Percentiles rank a stretch among this genome's conserved stretches.
Conservation (phyloP, 2,888 invertebrate genomes). For the Diadegma fenestrale region DNA sequence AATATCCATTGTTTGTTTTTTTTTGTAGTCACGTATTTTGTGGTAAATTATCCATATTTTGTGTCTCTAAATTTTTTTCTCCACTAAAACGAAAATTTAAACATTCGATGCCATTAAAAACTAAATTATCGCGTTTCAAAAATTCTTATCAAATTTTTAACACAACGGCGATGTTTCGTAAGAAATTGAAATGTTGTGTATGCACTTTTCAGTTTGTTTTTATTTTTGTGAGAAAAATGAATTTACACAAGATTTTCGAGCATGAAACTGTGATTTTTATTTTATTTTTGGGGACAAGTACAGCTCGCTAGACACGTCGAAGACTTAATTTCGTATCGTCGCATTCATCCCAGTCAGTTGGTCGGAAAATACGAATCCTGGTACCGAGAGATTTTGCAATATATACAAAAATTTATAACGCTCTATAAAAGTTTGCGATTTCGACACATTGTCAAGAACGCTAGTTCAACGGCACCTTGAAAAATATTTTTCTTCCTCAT, state of each 20-base stretch:
- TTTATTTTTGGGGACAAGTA: slow-evolving; percentile 57
- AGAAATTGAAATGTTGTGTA: slow-evolving; percentile 22
- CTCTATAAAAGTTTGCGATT: background rate
- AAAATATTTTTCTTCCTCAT: background rate
- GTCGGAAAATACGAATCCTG: slow-evolving; percentile 32
- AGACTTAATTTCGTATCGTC: slow-evolving; percentile 35
- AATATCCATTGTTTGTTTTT: too few species aligned
- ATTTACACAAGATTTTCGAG: slow-evolving; percentile 43
- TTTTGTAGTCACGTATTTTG: too few species aligned
- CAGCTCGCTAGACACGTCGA: slow-evolving; percentile 43
- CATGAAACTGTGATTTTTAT: slow-evolving; percentile 42
- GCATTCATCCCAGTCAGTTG: slow-evolving; percentile 35
- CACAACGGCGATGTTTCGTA: slow-evolving; percentile 42
- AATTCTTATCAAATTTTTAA: slow-evolving; percentile 70
- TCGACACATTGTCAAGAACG: slow-evolving; percentile 1
- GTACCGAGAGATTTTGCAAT: slow-evolving; percentile 43
- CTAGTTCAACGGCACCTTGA: slow-evolving; percentile 37
- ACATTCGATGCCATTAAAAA: too few species aligned
- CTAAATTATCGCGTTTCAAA: slow-evolving; percentile 37
- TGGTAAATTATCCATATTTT: too few species aligned
- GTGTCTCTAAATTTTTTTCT: too few species aligned
- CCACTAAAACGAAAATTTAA: too few species aligned
- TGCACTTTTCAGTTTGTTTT: background rate
- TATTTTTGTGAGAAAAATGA: slow-evolving; percentile 21
- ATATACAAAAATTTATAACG: slow-evolving; percentile 49